phyloP scores from a whole-genome alignment of 2,797 vertebrate species.

The Pelochelys cantorii region DNA sequence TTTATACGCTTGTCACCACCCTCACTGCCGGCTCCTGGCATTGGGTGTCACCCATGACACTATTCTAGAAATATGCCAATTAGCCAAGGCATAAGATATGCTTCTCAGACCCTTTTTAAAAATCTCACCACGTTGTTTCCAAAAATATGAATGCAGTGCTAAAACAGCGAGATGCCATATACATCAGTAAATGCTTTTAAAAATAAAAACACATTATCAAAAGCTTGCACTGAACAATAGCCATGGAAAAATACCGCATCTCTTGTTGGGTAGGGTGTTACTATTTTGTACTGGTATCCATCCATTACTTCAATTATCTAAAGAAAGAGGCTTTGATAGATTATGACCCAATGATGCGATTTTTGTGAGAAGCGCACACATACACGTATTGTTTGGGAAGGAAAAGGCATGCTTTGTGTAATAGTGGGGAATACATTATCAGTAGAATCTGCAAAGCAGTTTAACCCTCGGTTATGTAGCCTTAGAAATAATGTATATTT shows the following conservation, averaged over 20 bases:
- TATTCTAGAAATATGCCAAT: neutral
- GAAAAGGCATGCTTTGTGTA: slow-evolving; percentile 75
- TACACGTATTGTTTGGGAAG: slow-evolving; percentile 71
- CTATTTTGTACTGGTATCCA: slow-evolving; percentile 67
- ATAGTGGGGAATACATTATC: slow-evolving; percentile 53
- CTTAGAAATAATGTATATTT: neutral
- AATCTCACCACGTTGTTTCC: neutral
- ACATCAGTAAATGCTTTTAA: slow-evolving; percentile 33
- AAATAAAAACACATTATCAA: slow-evolving; percentile 33
- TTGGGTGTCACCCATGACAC: neutral
- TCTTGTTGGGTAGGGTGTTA: slow-evolving; percentile 71
- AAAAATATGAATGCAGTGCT: neutral
- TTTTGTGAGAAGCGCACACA: slow-evolving; percentile 75
- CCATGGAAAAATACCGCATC: slow-evolving; percentile 36
- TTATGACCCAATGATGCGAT: slow-evolving; percentile 56
- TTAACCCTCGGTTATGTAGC: neutral
- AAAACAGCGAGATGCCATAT: neutral
- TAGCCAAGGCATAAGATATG: neutral
- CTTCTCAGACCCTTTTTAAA: neutral
- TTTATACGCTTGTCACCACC: neutral
- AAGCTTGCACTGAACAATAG: slow-evolving; percentile 44
- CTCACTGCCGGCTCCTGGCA: neutral
- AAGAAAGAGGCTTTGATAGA: slow-evolving; percentile 80
- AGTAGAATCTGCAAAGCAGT: slow-evolving; percentile 42
- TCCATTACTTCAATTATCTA: slow-evolving; percentile 69